These are phyloP conservation scores for Boulengeromyrus knoepffleri DNA, from an alignment of 2,113 vertebrate species.

Conservation along the genomic window DNA sequence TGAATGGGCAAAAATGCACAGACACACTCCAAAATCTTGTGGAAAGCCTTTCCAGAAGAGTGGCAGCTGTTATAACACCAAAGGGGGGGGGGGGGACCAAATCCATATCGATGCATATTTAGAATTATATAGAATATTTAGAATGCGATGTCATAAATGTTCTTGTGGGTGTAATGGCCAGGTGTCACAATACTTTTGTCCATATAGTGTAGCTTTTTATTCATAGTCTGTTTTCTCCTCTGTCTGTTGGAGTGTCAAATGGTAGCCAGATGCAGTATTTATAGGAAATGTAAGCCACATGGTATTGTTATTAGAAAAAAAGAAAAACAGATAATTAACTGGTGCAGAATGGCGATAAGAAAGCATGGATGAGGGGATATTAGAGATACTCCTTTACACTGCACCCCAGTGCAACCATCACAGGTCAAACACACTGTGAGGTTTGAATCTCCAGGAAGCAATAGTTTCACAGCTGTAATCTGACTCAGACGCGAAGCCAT, in stretches of 20 bases:
- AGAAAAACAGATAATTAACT: slow-evolving; percentile 59
- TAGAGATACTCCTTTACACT: not conserved
- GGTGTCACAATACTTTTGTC: not conserved
- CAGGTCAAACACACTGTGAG: not conserved
- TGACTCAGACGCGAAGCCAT: not conserved
- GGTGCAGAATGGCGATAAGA: slow-evolving; percentile 8
- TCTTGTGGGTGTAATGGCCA: not conserved
- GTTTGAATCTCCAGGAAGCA: not conserved
- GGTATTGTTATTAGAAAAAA: slow-evolving; percentile 58
- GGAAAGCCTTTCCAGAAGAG: not conserved
- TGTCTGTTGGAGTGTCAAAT: slow-evolving; percentile 62
- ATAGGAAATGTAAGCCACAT: slow-evolving; percentile 57
- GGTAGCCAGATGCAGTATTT: slow-evolving; percentile 48
- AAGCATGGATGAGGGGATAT: not conserved
- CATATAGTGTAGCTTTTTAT: not conserved
- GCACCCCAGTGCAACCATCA: not conserved
- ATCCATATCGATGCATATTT: not conserved
- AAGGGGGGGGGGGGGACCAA: not conserved
- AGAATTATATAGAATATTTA: not conserved
- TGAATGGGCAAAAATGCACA: not conserved
- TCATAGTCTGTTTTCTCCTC: slow-evolving; percentile 42
- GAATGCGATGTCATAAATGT: not conserved
- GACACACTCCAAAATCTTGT: not conserved
- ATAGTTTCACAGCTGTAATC: not conserved
- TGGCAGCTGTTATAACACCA: not conserved